phyloP scores from a whole-genome alignment of 2,797 vertebrate genomes.

The Syngnathus acus region DNA sequence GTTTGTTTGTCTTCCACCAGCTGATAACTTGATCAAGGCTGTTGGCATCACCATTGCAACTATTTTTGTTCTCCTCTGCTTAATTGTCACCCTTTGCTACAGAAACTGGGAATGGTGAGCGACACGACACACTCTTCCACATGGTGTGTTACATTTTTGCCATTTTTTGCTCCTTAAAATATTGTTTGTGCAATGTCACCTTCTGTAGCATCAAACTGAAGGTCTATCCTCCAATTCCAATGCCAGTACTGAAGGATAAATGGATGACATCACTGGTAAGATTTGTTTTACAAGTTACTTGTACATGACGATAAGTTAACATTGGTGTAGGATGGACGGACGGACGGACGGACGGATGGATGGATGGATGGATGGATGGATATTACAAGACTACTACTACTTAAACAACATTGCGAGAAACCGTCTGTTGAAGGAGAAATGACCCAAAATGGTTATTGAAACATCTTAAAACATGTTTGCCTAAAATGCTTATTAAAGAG shows the following conservation, averaged over 20 bases:
- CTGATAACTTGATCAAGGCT: slow-evolving; percentile 58
- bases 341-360: no score
- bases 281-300: slow-evolving; percentile 3
- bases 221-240: slow-evolving; percentile 82
- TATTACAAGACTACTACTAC: no score
- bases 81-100: slow-evolving; percentile 73
- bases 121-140: slow-evolving; percentile 2
- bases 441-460: no score
- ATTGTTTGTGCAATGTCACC: slow-evolving; percentile 20
- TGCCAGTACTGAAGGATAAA: slow-evolving; percentile 64
- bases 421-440: no score
- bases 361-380: no score
- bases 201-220: slow-evolving; percentile 77
- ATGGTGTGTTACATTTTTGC: neutral
- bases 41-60: slow-evolving; percentile 64
- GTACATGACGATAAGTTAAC: neutral
- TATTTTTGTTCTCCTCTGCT: slow-evolving; percentile 55
- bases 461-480: no score
- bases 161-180: neutral
- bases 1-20: slow-evolving; percentile 43
- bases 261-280: slow-evolving; percentile 42
- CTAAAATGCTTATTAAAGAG: no score
- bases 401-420: no score
- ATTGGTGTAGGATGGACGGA: no score
- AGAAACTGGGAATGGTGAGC: slow-evolving; percentile 74